phyloP scores from a whole-genome alignment of 2,113 vertebrate genomes.

The Vimba vimba region DNA sequence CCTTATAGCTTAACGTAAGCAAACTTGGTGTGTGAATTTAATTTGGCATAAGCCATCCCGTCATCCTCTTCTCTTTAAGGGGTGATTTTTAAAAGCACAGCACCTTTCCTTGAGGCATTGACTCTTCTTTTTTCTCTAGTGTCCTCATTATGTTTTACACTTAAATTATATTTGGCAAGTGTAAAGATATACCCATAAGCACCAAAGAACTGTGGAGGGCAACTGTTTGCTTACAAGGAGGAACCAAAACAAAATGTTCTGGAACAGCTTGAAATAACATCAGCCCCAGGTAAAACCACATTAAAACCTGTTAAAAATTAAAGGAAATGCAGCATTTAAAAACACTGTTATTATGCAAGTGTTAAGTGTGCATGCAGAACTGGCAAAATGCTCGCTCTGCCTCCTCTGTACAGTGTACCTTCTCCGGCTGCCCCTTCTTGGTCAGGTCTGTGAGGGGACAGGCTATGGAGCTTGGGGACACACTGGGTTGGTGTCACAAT shows the following conservation, averaged over 20 bases:
- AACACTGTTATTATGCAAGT: too few relatives aligned
- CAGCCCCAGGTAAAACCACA: background rate
- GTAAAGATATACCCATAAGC: background rate
- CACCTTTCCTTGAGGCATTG: background rate
- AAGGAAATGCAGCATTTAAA: background rate
- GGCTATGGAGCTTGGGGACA: too few relatives aligned
- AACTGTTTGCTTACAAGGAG: background rate
- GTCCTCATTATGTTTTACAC: conserved; percentile 17
- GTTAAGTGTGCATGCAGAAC: too few relatives aligned
- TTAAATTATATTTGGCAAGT: conserved; percentile 20
- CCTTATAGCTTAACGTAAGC: background rate
- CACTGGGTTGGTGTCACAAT: too few relatives aligned
- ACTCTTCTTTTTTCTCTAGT: background rate
- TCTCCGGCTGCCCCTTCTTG: too few relatives aligned
- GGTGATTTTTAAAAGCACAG: conserved; percentile 24
- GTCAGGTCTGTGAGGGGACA: too few relatives aligned
- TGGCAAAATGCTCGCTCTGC: too few relatives aligned
- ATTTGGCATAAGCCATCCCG: background rate
- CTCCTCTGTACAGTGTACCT: too few relatives aligned
- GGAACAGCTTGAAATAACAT: background rate
- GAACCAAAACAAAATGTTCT: background rate
- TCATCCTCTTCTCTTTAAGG: background rate
- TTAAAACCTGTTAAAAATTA: background rate
- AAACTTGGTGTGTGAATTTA: background rate
- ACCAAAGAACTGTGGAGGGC: background rate